Conservation (phyloP, 2,113 vertebrate genomes). For the Glaucomys volans region DNA sequence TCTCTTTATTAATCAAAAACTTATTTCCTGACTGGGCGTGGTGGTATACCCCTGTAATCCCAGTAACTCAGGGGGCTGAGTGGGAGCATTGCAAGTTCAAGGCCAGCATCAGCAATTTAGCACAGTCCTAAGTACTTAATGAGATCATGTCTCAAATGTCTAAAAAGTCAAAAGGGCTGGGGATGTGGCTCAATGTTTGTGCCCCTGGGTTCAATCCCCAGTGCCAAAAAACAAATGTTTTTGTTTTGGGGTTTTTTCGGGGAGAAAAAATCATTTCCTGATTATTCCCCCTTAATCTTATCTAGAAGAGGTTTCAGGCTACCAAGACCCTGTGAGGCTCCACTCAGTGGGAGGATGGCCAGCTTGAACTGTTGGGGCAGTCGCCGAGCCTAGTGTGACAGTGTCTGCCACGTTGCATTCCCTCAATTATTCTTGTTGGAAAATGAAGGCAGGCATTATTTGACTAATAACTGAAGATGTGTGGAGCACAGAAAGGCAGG, state of each 20-base stretch:
- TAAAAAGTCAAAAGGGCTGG: no score
- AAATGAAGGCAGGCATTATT: not conserved
- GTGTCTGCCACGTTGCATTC: not conserved
- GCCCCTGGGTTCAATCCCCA: no score
- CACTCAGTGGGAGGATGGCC: not conserved
- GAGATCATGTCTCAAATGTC: no score
- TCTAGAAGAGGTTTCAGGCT: not conserved
- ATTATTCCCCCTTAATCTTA: not conserved
- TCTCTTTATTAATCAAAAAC: not conserved
- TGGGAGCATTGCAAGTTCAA: no score
- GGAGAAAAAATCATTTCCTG: not conserved
- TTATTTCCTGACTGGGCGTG: not conserved
- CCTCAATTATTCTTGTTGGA: not conserved
- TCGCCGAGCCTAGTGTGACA: not conserved
- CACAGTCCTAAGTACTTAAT: no score
- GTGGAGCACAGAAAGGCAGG: not conserved
- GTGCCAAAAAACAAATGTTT: no score
- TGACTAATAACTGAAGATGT: not conserved
- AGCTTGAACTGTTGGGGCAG: not conserved
- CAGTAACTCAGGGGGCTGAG: no score
- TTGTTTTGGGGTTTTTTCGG: no score
- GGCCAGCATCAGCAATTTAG: no score
- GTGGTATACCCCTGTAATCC: no score
- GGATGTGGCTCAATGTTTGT: no score
- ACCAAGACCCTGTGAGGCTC: not conserved